Evolutionary conservation across 2,797 vertebrate genomes (phyloP).

Genomic region (Champsocephalus gunnari): DNA sequence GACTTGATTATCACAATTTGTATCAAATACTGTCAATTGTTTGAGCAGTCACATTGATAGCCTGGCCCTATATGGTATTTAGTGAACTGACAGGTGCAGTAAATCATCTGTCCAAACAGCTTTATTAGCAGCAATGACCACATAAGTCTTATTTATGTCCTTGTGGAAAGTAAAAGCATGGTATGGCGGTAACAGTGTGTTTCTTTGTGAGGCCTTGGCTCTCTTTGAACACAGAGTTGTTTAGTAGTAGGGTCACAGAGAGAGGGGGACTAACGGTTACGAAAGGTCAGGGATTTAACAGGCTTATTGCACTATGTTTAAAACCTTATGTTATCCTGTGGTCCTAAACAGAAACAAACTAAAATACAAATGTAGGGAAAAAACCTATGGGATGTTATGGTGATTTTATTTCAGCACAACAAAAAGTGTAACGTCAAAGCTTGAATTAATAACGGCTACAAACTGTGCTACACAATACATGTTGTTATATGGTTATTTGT

Average conservation of each 20-base stretch:
- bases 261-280: conserved; percentile 14
- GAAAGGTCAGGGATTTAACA: conserved; percentile 67
- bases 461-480: too few relatives aligned
- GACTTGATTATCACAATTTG: background rate
- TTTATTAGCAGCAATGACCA: background rate
- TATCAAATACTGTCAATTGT: background rate
- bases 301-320: conserved; percentile 77
- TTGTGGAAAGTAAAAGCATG: background rate
- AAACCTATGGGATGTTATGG: background rate
- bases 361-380: conserved; percentile 20
- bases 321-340: conserved; percentile 49
- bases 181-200: background rate
- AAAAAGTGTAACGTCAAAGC: background rate
- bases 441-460: background rate
- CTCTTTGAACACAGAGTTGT: background rate
- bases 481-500: background rate
- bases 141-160: background rate
- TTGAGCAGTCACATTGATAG: background rate
- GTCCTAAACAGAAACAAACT: conserved; percentile 53
- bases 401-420: background rate
- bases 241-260: conserved; percentile 28
- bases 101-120: background rate
- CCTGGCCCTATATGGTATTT: background rate
- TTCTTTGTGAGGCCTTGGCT: conserved; percentile 11
- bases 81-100: conserved; percentile 9